phyloP scores from a whole-genome alignment of 2,888 invertebrate genomes.

The Agonopterix subpropinquella region DNA sequence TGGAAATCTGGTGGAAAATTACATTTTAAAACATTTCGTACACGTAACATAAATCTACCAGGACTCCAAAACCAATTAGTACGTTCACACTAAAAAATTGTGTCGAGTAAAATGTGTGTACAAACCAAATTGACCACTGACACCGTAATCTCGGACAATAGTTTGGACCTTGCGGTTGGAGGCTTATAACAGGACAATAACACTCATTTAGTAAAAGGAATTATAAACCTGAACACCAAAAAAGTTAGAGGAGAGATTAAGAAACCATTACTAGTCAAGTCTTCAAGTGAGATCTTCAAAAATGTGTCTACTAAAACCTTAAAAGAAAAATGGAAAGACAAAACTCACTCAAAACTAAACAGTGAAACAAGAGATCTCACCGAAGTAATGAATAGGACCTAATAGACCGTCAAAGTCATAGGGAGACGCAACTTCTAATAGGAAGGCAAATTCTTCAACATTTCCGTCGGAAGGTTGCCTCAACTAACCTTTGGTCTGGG shows the following conservation, averaged over 20 bases:
- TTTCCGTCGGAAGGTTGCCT: conserved; percentile 20
- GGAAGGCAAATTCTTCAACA: conserved; percentile 38
- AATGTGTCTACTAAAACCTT: background rate
- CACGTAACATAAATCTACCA: conserved; percentile 15
- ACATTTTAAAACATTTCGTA: no score
- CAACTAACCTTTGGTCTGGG: conserved; percentile 65
- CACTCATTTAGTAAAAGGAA: conserved; percentile 46
- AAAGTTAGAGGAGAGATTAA: conserved; percentile 18
- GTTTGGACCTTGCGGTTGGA: conserved; percentile 66
- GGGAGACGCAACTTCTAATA: conserved; percentile 52
- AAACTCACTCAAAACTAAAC: background rate
- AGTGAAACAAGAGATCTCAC: conserved; percentile 16
- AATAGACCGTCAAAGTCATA: conserved; percentile 37
- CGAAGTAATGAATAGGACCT: conserved; percentile 21
- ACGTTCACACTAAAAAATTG: conserved; percentile 15
- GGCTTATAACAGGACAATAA: conserved; percentile 65
- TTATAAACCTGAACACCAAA: conserved; percentile 27
- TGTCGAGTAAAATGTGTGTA: conserved; percentile 45
- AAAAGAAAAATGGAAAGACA: background rate
- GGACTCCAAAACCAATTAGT: conserved; percentile 40
- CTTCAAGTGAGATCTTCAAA: conserved; percentile 22
- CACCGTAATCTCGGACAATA: conserved; percentile 70
- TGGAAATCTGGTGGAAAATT: no score
- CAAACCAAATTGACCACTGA: conserved; percentile 74
- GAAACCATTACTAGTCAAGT: conserved; percentile 12